These are phyloP conservation scores for Ectemnius cavifrons DNA, from an alignment of 2,888 invertebrate genomes.

Conservation along the genomic window DNA sequence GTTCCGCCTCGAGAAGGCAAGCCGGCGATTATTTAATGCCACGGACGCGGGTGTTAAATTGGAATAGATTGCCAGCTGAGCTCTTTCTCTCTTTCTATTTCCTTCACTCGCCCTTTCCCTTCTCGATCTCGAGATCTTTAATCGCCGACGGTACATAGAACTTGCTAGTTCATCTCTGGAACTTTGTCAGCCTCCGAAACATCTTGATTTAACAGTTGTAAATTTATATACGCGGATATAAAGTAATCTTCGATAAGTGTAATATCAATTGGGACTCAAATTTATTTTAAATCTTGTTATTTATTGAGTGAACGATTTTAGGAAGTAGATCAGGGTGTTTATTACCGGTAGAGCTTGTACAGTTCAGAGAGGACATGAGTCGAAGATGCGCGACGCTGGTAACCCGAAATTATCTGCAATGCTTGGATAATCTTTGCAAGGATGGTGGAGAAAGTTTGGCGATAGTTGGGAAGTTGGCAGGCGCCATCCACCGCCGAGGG, in stretches of 20 bases:
- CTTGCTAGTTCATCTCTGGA: too few species aligned
- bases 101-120: conserved; percentile 1
- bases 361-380: not conserved
- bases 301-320: too few species aligned
- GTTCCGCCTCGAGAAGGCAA: conserved; percentile 54
- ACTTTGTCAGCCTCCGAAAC: too few species aligned
- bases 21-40: conserved; percentile 73
- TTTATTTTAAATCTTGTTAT: too few species aligned
- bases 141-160: conserved; percentile 31
- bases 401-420: conserved; percentile 51
- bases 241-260: too few species aligned
- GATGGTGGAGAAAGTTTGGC: conserved; percentile 41
- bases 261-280: too few species aligned
- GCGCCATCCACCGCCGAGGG: conserved; percentile 11
- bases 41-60: conserved; percentile 72
- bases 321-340: too few species aligned
- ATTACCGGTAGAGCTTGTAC: not conserved
- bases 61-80: conserved; percentile 70
- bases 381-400: conserved; percentile 42
- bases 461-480: conserved; percentile 47
- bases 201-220: too few species aligned
- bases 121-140: conserved; percentile 36
- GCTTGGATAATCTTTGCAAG: conserved; percentile 48
- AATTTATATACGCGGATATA: too few species aligned
- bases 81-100: conserved; percentile 32